A percentile compares a stretch with the other conserved stretches of the same genome.
phyloP scores from a whole-genome alignment of 2,797 vertebrate genomes.

The Protosalanx chinensis region DNA sequence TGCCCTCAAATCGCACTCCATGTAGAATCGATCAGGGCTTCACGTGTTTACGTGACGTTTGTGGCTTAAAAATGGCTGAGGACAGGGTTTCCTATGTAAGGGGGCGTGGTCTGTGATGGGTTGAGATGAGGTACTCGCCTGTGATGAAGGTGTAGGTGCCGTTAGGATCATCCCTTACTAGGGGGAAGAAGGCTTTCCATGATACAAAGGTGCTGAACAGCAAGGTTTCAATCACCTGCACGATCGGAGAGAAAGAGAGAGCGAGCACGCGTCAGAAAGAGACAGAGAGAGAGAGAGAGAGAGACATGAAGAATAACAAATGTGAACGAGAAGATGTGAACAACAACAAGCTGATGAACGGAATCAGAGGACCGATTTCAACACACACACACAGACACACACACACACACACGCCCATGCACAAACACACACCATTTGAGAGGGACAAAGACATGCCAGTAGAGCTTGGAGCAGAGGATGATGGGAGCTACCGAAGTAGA shows the following conservation, averaged over 20 bases:
- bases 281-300: neutral
- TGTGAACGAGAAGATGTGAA: neutral
- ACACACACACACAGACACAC: neutral
- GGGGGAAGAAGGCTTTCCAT: constrained; percentile 78
- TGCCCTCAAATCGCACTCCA: neutral
- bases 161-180: constrained; percentile 72
- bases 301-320: neutral
- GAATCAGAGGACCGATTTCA: neutral
- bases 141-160: constrained; percentile 83
- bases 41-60: neutral
- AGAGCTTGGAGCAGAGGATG: neutral
- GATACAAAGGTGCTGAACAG: constrained; percentile 77
- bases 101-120: neutral
- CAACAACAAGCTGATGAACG: neutral
- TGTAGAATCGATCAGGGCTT: neutral
- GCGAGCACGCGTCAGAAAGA: neutral
- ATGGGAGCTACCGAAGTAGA: neutral
- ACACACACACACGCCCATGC: neutral
- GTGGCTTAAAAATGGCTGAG: neutral
- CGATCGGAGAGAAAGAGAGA: neutral
- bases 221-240: constrained; percentile 73
- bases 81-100: neutral
- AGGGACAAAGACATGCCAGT: neutral
- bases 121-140: constrained; percentile 57
- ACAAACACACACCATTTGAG: neutral